phyloP scores from a whole-genome alignment of 2,888 invertebrate genomes.

The Tenthredo amoena region DNA sequence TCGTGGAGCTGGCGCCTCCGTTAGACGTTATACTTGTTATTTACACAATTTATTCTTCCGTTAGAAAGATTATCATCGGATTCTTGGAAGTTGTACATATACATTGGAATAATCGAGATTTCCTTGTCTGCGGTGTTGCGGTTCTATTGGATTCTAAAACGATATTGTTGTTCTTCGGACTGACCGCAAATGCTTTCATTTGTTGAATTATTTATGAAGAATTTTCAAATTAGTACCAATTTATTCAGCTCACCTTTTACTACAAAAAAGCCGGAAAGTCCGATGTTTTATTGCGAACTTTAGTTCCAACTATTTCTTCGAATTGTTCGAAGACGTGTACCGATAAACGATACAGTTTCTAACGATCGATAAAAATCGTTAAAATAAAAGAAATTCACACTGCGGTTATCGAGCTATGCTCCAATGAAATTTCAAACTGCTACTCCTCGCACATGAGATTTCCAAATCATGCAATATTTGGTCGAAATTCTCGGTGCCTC shows the following conservation, averaged over 20 bases:
- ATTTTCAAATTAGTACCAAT: background rate
- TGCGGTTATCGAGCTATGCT: background rate
- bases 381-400: background rate
- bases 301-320: too few species aligned
- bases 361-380: too few species aligned
- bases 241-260: background rate
- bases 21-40: background rate
- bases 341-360: too few species aligned
- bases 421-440: background rate
- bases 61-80: background rate
- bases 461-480: background rate
- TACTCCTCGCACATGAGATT: background rate
- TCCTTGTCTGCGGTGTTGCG: background rate
- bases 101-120: background rate
- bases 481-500: background rate
- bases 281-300: background rate
- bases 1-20: background rate
- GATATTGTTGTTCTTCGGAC: background rate
- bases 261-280: background rate
- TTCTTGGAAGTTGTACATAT: background rate
- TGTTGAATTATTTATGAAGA: constrained; percentile 2
- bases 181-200: constrained; percentile 2
- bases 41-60: background rate
- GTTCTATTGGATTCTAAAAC: background rate
- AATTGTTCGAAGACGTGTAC: too few species aligned